Evolutionary conservation across 2,797 vertebrate species (phyloP), one percentile per base, ranked within the genome.

Genomic region (Hybognathus amarus): DNA sequence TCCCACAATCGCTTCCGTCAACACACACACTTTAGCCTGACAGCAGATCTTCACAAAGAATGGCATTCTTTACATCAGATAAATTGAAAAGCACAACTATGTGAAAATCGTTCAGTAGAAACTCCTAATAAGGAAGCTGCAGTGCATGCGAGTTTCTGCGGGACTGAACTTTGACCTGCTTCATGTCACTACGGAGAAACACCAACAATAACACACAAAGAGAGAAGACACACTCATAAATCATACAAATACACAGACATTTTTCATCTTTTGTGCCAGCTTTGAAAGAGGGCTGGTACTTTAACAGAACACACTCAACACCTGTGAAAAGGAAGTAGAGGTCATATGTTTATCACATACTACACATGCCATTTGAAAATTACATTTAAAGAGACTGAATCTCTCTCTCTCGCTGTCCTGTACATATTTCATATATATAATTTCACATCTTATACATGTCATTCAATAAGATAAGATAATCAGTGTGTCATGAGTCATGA

Each of bases 41-140:
- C 40, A 78, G 50, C n/a, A 52, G 24, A 80, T 80, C 63, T 56
- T 68, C 40, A 45, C 52, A 71, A 20, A 5, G 40, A n/a, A 45
- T 5, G 27, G 27, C 42, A 38, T 61, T 54, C 64, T 47, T 50
- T 20, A 27, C 15, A 82, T 67, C 70, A 47, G 71, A 68, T 40
- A 3, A 54, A 73, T 82, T 71, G 81, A 83, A 78, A n/a, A 20
- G 56, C 63, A 66, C 76, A 82, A 84, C 33, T 33, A 66, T 74
- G 84, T 56, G 63, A 71, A 68, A 64, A 63, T 85, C 45, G 59
- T 27, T 80, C 74, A 64, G 79, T 24, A 75, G 67, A 85, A 77
- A 85, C 77, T 82, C 88, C 85, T 79, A 86, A 85, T 89, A 85
- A 82, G 85, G 86, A 61, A 52, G 7, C 59, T 77, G 77, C 61